Evolutionary conservation across 1,140 invertebrate genomes (phyloP), one percentile per base, ranked within the genome.

Genomic region (Catajapyx aquilonaris): DNA sequence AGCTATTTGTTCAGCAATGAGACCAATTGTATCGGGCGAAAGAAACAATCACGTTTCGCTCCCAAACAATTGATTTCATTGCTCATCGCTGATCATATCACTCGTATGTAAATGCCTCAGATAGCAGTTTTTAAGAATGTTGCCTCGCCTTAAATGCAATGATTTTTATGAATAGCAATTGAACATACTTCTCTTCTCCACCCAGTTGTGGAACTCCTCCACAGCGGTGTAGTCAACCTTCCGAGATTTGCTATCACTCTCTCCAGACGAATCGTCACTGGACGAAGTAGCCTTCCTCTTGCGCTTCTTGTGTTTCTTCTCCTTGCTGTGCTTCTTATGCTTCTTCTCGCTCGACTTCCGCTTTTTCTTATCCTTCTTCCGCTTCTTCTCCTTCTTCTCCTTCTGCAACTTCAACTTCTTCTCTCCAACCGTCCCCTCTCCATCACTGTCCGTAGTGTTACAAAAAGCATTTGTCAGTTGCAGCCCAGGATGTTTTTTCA

Each of bases 291-390:
- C 53, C 20, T 59, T 60, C n/a, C 57, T 41, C 37, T 64, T 65
- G 28, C 62, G 60, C 18, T 53, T 62, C 57, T 54, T 66, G 46
- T 40, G 50, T 38, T 59, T 44, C 18, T 54, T 52, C 4, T 47
- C 51, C 39, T 52, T 64, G 41, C 56, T 55, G 30, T 51, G 47
- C 31, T 49, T 51, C 20, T 47, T 56, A 30, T 37, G 31, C n/a
- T 35, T 37, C 19, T 62, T 68, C 34, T 66, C 67, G 39, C 69
- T 69, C 7, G 65, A 50, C 43, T 70, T 69, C 39, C 62, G 65
- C 22, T 66, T 65, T 17, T 65, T 59, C 39, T 66, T 67, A 40
- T 63, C 65, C 28, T 58, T 50, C 37, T 59, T 60, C 41, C n/a
- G n/a, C n/a, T n/a, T n/a, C n/a, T n/a, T n/a, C n/a, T n/a, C n/a